Percentiles rank a stretch among this genome's conserved stretches.
Evolutionary conservation across 2,888 invertebrate species (phyloP).

Genomic region (Tinea trinotella): DNA sequence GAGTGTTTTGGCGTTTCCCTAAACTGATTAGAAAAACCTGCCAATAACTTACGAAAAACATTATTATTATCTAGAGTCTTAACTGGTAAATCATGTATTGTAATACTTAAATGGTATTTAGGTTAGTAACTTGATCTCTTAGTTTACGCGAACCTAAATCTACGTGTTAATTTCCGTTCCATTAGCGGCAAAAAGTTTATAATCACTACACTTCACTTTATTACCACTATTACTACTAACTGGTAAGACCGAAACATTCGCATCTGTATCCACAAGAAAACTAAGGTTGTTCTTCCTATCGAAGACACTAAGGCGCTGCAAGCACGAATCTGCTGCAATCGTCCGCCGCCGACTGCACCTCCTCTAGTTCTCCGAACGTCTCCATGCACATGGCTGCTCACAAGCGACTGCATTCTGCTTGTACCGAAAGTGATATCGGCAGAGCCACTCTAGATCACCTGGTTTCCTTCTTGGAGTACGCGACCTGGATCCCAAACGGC

Average conservation of each 20-base stretch:
- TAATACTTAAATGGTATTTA: not conserved
- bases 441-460: conserved; percentile 23
- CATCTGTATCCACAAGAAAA: conserved; percentile 24
- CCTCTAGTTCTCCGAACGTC: conserved; percentile 23
- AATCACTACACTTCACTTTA: not conserved
- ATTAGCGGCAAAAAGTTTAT: conserved; percentile 19
- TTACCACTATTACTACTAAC: not conserved
- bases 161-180: conserved; percentile 17
- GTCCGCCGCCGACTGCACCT: too few species aligned
- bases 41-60: not conserved
- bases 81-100: not conserved
- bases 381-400: conserved; percentile 23
- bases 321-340: not conserved
- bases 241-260: conserved; percentile 23
- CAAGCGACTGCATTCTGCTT: conserved; percentile 17
- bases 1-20: conserved; percentile 11
- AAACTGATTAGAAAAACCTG: not conserved
- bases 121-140: conserved; percentile 15
- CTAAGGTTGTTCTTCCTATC: conserved; percentile 19
- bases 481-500: not conserved
- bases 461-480: not conserved
- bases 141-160: conserved; percentile 16
- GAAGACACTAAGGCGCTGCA: conserved; percentile 22
- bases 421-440: conserved; percentile 23
- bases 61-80: not conserved